These are phyloP conservation scores for Cotesia typhae DNA, from an alignment of 1,140 invertebrate species.

Conservation along the genomic window DNA sequence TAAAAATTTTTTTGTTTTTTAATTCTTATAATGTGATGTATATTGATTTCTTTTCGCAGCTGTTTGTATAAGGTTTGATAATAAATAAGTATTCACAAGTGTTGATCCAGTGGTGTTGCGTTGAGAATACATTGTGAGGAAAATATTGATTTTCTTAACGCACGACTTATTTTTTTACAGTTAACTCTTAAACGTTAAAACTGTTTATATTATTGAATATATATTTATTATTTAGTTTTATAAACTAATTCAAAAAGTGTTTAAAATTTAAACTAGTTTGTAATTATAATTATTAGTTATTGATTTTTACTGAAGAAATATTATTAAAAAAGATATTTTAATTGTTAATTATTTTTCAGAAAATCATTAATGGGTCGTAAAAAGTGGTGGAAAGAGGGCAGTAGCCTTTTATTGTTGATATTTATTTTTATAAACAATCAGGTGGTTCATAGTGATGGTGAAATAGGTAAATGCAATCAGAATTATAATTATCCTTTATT, in stretches of 20 bases:
- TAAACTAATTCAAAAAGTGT: too few species aligned
- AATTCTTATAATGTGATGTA: neutral
- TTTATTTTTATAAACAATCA: constrained; percentile 50
- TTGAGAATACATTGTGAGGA: neutral
- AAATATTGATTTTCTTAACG: constrained; percentile 27
- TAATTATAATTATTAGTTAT: neutral
- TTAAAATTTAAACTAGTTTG: too few species aligned
- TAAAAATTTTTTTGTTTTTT: too few species aligned
- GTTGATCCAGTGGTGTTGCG: neutral
- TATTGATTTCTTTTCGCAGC: neutral
- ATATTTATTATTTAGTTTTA: too few species aligned
- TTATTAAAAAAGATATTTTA: neutral
- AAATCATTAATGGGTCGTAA: constrained; percentile 59
- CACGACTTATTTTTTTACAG: neutral
- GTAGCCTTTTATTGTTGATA: constrained; percentile 50
- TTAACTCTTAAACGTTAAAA: neutral
- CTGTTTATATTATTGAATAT: too few species aligned
- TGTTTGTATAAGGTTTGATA: neutral
- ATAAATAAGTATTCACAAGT: constrained; percentile 2
- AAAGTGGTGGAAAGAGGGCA: constrained; percentile 54
- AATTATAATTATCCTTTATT: constrained; percentile 7
- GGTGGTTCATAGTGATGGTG: constrained; percentile 46
- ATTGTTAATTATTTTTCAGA: constrained; percentile 42
- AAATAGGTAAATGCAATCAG: constrained; percentile 56
- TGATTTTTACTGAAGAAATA: neutral